Base-by-base conservation (phyloP, 1,140 invertebrate genomes). In the Drosophila quadrilineata region DNA sequence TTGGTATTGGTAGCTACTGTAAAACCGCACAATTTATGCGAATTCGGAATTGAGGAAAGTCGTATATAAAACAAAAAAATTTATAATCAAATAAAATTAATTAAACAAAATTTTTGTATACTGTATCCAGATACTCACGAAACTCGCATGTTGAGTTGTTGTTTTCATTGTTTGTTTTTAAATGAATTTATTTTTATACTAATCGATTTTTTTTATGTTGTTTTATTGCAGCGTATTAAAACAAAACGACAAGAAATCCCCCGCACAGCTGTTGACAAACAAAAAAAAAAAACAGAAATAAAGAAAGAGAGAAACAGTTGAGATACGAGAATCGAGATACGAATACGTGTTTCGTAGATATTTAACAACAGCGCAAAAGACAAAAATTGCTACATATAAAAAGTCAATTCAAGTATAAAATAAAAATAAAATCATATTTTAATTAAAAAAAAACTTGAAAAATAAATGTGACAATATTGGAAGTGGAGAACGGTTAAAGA, bases 181-280 rank as follows among this genome's bases (percentile, higher is more conserved):
- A n/a, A n/a, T n/a, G n/a, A n/a, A n/a, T n/a, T n/a, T n/a, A n/a
- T n/a, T n/a, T n/a, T n/a, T n/a, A 22, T 21, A 40, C 59, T 70
- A 71, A 66, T 67, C 46, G 38, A 54, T 3, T 45, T 28, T 45
- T 16, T 43, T 67, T 60, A 66, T 26, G 31, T 17, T 48, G 5
- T 58, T 48, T 60, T 53, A 56, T 75, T 74, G 68, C 74, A 76
- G 74, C 58, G 63, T 54, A 70, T 68, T 68, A 57, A 62, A 52
- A 41, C n/a, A 35, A 35, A 35, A 40, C 41, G 24, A 28, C 48
- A 62, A 49, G n/a, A n/a, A n/a, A n/a, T n/a, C n/a, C n/a, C n/a
- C n/a, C n/a, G n/a, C n/a, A n/a, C n/a, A n/a, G n/a, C n/a, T n/a
- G n/a, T n/a, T n/a, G n/a, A n/a, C n/a, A n/a, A n/a, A n/a, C n/a